Evolutionary conservation across 2,113 vertebrate species (phyloP), one percentile per base, ranked within the genome.

Genomic region (Mormyrus iriodes): DNA sequence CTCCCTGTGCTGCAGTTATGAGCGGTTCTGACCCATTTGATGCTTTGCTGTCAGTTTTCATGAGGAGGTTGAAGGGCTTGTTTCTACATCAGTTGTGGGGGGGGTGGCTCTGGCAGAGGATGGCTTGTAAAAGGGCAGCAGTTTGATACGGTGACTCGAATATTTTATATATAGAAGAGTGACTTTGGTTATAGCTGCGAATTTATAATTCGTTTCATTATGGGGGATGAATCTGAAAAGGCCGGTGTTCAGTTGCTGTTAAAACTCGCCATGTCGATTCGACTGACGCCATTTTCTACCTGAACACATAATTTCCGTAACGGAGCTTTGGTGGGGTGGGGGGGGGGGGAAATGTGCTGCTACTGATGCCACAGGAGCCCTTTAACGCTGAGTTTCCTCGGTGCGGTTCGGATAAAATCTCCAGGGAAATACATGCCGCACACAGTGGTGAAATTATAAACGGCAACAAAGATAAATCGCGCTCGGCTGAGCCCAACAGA

Each of bases 401-500:
- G 61, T 69, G 27, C 31, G 65, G 65, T 69, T 31, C 31, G n/a
- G 65, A 27, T 69, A 69, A 69, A 69, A 69, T 73, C 65, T 31
- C 31, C 65, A 73, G 65, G 24, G 55, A 24, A 65, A 58, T 21
- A 27, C 86, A 4, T 46, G 35, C 24, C 35, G 85, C 31, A 90
- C 44, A 89, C 85, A 49, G 17, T 7, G 39, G 46, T 49, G 35
- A 85, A 69, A 35, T 31, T 90, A 79, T 85, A 89, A 90, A 90
- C 52, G 88, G 44, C 39, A 82, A 44, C 13, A 48, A 6, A 83
- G 48, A 84, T 24, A 84, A 9, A 27, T 27, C 17, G 8, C 52
- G 88, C 88, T 89, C 55, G 12, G 0, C 79, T 49, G 79, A 88
- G 91, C 90, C 91, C 90, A 91, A 89, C 89, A 53, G 82, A 82